A percentile compares a stretch with the other conserved stretches of the same genome.
phyloP scores from a whole-genome alignment of 2,888 invertebrate species.

The Eucera pruinosa region DNA sequence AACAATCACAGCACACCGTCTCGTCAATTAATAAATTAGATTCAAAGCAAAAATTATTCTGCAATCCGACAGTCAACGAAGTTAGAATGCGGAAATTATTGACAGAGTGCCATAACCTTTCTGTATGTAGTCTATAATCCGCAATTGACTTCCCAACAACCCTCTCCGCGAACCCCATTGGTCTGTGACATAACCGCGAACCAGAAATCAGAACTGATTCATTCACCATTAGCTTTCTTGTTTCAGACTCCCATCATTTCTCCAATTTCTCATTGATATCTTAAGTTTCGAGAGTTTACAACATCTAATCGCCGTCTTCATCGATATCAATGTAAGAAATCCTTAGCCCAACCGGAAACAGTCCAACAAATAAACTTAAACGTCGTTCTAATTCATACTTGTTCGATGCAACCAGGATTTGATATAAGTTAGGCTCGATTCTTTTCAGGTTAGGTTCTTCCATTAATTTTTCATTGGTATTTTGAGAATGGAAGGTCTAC shows the following conservation, averaged over 20 bases:
- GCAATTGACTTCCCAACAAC: neutral
- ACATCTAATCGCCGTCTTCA: neutral
- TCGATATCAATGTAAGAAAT: neutral
- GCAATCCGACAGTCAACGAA: neutral
- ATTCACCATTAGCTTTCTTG: neutral
- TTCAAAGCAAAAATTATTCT: neutral
- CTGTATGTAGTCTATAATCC: neutral
- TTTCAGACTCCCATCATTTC: neutral
- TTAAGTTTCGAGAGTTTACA: too few species aligned
- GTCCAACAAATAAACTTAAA: too few species aligned
- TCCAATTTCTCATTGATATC: neutral
- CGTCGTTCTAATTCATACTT: too few species aligned
- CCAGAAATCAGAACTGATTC: neutral
- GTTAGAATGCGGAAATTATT: neutral
- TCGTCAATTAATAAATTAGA: neutral
- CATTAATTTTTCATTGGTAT: too few species aligned
- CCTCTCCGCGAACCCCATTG: neutral
- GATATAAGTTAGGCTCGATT: too few species aligned
- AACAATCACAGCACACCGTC: slow-evolving; percentile 5
- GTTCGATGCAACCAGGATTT: too few species aligned
- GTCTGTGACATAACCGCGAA: neutral
- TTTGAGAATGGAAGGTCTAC: too few species aligned
- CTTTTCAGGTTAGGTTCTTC: too few species aligned
- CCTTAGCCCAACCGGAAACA: too few species aligned
- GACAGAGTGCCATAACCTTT: neutral